phyloP scores from a whole-genome alignment of 2,888 invertebrate genomes.

The Andrena dorsata region DNA sequence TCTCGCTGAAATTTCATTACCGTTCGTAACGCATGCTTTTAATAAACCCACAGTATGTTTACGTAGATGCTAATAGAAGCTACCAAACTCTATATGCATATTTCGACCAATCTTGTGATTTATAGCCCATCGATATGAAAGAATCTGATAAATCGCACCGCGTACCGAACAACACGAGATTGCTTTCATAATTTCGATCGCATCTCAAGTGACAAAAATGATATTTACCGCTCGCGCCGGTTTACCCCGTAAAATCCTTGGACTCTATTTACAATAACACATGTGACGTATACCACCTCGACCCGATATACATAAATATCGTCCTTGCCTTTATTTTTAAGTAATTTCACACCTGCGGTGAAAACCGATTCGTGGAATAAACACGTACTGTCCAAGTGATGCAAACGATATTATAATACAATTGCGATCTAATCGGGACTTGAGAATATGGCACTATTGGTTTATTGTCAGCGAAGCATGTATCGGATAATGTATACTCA shows the following conservation, averaged over 20 bases:
- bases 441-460: no score
- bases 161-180: not conserved
- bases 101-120: not conserved
- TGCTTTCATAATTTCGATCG: slow-evolving; percentile 8
- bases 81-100: not conserved
- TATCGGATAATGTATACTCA: slow-evolving; percentile 14
- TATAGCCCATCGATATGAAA: not conserved
- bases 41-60: not conserved
- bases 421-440: no score
- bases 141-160: slow-evolving; percentile 2
- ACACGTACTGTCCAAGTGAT: not conserved
- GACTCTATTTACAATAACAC: slow-evolving; percentile 14
- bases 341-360: not conserved
- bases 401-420: not conserved
- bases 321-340: not conserved
- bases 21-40: no score
- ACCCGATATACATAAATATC: slow-evolving; percentile 1
- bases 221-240: slow-evolving; percentile 2
- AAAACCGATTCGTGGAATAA: not conserved
- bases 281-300: slow-evolving; percentile 9
- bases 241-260: not conserved
- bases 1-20: not conserved
- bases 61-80: not conserved
- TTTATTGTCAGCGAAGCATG: slow-evolving; percentile 10
- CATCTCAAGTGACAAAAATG: not conserved